Percentiles rank a stretch among this genome's conserved stretches.
Evolutionary conservation across 2,797 vertebrate species (phyloP).

Genomic region (Clangula hyemalis): DNA sequence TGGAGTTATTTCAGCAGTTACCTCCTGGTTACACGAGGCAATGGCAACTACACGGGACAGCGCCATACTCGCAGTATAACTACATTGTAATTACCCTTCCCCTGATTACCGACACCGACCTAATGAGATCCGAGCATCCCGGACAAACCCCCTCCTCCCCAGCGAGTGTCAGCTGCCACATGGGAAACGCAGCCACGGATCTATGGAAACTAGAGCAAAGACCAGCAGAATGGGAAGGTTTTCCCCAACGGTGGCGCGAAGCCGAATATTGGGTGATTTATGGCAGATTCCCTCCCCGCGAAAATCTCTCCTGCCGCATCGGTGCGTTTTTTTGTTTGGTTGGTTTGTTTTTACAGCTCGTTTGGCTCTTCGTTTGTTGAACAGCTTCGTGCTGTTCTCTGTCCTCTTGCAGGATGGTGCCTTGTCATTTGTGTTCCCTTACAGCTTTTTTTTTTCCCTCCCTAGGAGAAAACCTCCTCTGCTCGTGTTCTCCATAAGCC

Average conservation of each 20-base stretch:
- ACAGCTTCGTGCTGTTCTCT: slow-evolving; percentile 17
- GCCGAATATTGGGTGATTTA: slow-evolving; percentile 51
- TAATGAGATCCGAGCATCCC: background rate
- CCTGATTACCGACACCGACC: background rate
- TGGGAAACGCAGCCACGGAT: background rate
- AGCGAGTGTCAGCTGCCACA: rapidly evolving
- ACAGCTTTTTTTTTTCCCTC: background rate
- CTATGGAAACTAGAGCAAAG: background rate
- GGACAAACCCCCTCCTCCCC: background rate
- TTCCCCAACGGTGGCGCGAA: slow-evolving; percentile 37
- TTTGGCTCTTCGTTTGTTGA: slow-evolving; percentile 53
- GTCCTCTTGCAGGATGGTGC: slow-evolving; percentile 10
- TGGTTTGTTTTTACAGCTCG: slow-evolving; percentile 47
- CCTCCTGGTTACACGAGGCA: background rate
- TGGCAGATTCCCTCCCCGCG: slow-evolving; percentile 17
- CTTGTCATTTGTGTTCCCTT: slow-evolving; percentile 17
- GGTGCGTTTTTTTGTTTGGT: background rate
- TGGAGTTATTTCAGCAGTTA: background rate
- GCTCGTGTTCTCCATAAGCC: background rate
- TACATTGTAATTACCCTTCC: background rate
- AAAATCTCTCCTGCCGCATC: slow-evolving; percentile 40
- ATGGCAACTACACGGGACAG: background rate
- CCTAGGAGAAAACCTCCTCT: slow-evolving; percentile 17
- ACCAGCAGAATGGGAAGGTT: background rate
- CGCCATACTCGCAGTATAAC: background rate